Base-by-base conservation (phyloP, 2,888 invertebrate genomes). In the Lochmaea capreae region DNA sequence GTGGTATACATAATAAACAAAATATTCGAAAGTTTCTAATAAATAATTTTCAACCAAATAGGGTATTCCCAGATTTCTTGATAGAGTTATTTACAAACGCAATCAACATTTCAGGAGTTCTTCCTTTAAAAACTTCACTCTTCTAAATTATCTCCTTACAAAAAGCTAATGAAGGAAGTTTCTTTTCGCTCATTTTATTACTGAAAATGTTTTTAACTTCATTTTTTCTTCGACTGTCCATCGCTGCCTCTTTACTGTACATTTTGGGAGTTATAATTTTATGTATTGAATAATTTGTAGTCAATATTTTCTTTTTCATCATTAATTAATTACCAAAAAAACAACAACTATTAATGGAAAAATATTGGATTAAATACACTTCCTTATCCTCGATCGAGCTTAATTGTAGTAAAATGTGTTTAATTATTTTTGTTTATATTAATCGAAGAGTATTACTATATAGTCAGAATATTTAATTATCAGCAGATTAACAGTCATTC, bases 171-270 rank as follows among this genome's bases (percentile, higher is more conserved):
- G 63, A 63, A 18, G 63, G 46, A 43, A 63, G 46, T 46, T 42
- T 63, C 3, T 63, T 63, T 14, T 42, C 46, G 11, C 11, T 63
- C 16, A 63, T 22, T 63, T 63, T 43, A 11, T 63, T 63, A 12
- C 22, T 46, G 22, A 63, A 63, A 43, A 63, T 63, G n/a, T n/a
- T 39, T n/a, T 4, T 12, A 10, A 22, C 43, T 43, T 63, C 43
- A 22, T 63, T 63, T 63, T 63, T 16, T 63, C 63, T 63, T 16
- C 43, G 14, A 18, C 22, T 16, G 63, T 63, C 63, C 63, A 63
- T 63, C 63, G 12, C 12, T 14, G 42, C 33, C 42, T 39, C 14
- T 16, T 63, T 18, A 42, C 63, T 63, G 63, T 43, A 16, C n/a
- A 42, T 49, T 49, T 49, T 49, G 5, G 6, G 4, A n/a, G n/a